phyloP scores from a whole-genome alignment of 2,113 vertebrate genomes.

The Pica pica region DNA sequence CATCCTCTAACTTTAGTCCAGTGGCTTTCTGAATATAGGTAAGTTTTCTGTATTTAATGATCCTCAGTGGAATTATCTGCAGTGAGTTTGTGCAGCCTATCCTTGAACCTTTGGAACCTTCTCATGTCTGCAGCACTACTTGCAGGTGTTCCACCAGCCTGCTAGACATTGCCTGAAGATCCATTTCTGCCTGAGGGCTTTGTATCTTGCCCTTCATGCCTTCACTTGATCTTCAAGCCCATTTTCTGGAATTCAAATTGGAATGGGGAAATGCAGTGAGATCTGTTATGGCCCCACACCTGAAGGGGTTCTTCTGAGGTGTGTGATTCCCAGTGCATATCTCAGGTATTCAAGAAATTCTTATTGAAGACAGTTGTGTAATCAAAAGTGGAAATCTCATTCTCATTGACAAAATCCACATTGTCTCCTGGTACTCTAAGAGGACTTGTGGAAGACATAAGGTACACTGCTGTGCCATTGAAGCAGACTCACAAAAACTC shows the following conservation, averaged over 20 bases:
- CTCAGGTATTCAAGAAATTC: not conserved
- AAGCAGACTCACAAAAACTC: not conserved
- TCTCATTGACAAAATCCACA: not conserved
- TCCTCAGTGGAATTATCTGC: not conserved
- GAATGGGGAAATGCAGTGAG: not conserved
- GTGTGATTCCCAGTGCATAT: not conserved
- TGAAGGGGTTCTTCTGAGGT: not conserved
- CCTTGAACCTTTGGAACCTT: not conserved
- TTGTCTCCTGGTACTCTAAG: not conserved
- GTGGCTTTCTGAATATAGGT: not conserved
- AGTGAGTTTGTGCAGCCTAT: not conserved
- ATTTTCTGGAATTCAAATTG: not conserved
- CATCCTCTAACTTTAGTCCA: not conserved
- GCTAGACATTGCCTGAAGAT: not conserved
- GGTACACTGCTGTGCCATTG: not conserved
- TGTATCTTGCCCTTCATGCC: not conserved
- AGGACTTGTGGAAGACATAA: not conserved
- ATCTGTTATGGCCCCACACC: not conserved
- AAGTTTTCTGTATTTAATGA: not conserved
- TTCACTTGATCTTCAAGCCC: not conserved
- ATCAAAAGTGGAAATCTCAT: not conserved
- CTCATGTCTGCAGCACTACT: not conserved
- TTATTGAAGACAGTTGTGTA: not conserved
- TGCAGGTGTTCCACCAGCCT: not conserved
- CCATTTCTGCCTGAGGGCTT: not conserved